These are phyloP conservation scores for Cataglyphis livida DNA, from an alignment of 2,888 invertebrate genomes.

Conservation along the genomic window DNA sequence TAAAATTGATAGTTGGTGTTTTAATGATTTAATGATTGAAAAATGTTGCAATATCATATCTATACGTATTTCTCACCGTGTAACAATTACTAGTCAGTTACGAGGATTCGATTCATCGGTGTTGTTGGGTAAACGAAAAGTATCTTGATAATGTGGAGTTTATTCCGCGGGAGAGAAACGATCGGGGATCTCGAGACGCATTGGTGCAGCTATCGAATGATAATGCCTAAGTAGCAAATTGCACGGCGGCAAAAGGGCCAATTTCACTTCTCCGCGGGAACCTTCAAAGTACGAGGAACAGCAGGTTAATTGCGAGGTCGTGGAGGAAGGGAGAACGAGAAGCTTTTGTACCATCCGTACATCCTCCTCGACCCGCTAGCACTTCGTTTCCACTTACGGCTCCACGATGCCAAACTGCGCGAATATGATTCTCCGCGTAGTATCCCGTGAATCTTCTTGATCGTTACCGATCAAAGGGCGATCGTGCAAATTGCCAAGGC, in stretches of 20 bases:
- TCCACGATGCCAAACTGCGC: constrained; percentile 59
- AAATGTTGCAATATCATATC: neutral
- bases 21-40: neutral
- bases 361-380: constrained; percentile 34
- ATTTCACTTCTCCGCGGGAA: constrained; percentile 53
- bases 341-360: constrained; percentile 59
- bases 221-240: constrained; percentile 65
- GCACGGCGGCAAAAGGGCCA: constrained; percentile 52
- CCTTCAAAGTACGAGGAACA: constrained; percentile 66
- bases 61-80: neutral
- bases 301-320: constrained; percentile 73
- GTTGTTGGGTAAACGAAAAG: constrained; percentile 33
- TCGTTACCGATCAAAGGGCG: constrained; percentile 63
- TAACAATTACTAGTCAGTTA: constrained; percentile 20
- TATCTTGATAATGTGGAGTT: constrained; percentile 40
- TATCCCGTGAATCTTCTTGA: constrained; percentile 56
- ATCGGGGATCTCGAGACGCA: constrained; percentile 37
- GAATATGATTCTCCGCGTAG: constrained; percentile 60
- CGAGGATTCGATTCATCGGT: constrained; percentile 32
- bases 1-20: no score
- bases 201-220: constrained; percentile 46
- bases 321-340: constrained; percentile 3
- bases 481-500: constrained; percentile 72
- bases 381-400: constrained; percentile 58
- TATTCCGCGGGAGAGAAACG: constrained; percentile 41